phyloP scores from a whole-genome alignment of 1,140 invertebrate genomes.

The Sitodiplosis mosellana region DNA sequence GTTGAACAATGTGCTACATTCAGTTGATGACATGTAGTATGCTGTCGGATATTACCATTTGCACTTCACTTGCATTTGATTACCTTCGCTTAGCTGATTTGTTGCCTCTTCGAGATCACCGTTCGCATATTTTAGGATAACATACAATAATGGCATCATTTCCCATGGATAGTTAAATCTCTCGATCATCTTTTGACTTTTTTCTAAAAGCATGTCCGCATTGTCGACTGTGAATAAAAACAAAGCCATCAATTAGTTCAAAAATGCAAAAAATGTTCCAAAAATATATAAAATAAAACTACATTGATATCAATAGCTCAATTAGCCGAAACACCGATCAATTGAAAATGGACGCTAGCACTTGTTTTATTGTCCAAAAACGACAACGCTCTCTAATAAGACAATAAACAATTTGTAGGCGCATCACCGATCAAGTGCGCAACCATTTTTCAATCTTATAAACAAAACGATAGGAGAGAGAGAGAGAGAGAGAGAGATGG shows the following conservation, averaged over 20 bases:
- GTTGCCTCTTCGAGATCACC: constrained; percentile 47
- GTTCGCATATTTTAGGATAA: constrained; percentile 46
- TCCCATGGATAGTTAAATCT: constrained; percentile 52
- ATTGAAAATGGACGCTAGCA: too few species aligned
- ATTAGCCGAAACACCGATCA: too few species aligned
- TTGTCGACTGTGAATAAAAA: constrained; percentile 29
- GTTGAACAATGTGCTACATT: background rate
- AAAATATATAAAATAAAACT: background rate
- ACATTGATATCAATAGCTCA: too few species aligned
- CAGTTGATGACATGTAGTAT: background rate
- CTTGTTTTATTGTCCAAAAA: too few species aligned
- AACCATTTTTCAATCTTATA: too few species aligned
- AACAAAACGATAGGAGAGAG: too few species aligned
- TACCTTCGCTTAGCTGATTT: constrained; percentile 48
- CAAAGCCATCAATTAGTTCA: constrained; percentile 4
- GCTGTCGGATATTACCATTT: background rate
- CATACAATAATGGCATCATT: constrained; percentile 50
- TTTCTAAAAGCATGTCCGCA: constrained; percentile 40
- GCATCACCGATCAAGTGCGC: too few species aligned
- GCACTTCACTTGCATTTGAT: constrained; percentile 12
- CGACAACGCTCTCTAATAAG: too few species aligned
- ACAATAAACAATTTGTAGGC: too few species aligned
- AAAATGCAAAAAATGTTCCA: background rate
- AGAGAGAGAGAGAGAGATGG: too few species aligned
- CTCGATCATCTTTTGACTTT: constrained; percentile 46